Evolutionary conservation across 2,888 invertebrate species (phyloP).

Genomic region (Therioaphis trifolii): DNA sequence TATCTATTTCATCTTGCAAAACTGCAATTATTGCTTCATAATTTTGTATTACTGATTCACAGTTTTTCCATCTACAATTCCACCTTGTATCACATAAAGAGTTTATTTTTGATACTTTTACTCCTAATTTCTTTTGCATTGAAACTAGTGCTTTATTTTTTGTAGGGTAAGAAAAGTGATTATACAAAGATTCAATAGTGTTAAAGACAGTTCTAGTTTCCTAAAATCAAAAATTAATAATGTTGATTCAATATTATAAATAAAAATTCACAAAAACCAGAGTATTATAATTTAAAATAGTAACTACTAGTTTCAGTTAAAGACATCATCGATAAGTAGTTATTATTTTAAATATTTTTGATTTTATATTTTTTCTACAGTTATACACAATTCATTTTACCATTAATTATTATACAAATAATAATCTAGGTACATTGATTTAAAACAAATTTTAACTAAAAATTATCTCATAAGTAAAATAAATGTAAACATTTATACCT

Average conservation of each 20-base stretch:
- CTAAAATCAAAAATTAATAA: constrained; percentile 8
- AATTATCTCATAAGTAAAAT: background rate
- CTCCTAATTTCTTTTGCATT: background rate
- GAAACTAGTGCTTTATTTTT: background rate
- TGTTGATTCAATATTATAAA: no score
- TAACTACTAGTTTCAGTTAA: no score
- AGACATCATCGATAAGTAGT: no score
- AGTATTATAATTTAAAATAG: no score
- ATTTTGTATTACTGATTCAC: constrained; percentile 1
- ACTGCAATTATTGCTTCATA: constrained; percentile 12
- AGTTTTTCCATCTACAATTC: constrained; percentile 14
- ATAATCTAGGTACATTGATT: no score
- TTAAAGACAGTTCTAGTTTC: constrained; percentile 24
- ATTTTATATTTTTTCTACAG: no score
- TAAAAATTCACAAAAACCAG: no score
- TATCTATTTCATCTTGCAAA: constrained; percentile 11
- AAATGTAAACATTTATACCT: background rate
- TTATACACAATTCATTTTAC: no score
- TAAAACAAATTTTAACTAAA: no score
- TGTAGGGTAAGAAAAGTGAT: constrained; percentile 12
- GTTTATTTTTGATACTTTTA: background rate
- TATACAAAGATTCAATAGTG: constrained; percentile 15
- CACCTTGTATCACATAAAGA: constrained; percentile 1
- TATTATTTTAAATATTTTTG: no score
- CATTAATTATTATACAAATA: no score